Percentiles rank a stretch among this genome's conserved stretches.
These are phyloP conservation scores for Hanleya hanleyi DNA, from an alignment of 2,888 invertebrate species.

Conservation along the genomic window DNA sequence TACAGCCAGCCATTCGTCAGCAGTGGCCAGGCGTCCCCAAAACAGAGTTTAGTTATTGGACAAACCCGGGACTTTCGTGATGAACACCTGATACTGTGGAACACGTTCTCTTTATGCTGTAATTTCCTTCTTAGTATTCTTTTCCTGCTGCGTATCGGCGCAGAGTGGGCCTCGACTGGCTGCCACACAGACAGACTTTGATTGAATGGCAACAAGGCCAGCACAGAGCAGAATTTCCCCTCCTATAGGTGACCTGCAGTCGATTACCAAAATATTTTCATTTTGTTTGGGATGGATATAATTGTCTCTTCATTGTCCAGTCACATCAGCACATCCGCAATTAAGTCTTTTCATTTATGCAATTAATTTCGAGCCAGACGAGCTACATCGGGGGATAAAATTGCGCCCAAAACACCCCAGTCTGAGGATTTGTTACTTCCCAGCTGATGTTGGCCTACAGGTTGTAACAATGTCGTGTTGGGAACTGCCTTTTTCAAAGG, in stretches of 20 bases:
- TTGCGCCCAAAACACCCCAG: too few species aligned
- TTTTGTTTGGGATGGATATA: not conserved
- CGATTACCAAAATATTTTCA: not conserved
- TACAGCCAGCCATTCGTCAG: too few species aligned
- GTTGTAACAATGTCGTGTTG: too few species aligned
- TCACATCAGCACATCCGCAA: not conserved
- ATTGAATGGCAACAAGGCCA: not conserved
- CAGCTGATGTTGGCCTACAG: too few species aligned
- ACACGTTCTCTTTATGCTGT: not conserved
- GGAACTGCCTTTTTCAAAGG: too few species aligned
- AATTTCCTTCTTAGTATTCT: not conserved
- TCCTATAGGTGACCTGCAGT: not conserved
- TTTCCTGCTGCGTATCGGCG: not conserved
- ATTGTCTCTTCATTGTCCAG: not conserved
- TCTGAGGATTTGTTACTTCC: too few species aligned
- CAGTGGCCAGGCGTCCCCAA: too few species aligned
- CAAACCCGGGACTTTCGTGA: too few species aligned
- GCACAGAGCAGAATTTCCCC: not conserved
- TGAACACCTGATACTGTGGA: not conserved
- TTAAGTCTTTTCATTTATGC: not conserved
- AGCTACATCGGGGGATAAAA: not conserved
- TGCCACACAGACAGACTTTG: not conserved
- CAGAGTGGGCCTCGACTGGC: not conserved
- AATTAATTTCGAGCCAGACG: not conserved
- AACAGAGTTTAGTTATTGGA: too few species aligned